Percentiles rank a stretch among this genome's conserved stretches.
Evolutionary conservation across 2,113 vertebrate species (phyloP).

Genomic region (Lamprotornis superbus): DNA sequence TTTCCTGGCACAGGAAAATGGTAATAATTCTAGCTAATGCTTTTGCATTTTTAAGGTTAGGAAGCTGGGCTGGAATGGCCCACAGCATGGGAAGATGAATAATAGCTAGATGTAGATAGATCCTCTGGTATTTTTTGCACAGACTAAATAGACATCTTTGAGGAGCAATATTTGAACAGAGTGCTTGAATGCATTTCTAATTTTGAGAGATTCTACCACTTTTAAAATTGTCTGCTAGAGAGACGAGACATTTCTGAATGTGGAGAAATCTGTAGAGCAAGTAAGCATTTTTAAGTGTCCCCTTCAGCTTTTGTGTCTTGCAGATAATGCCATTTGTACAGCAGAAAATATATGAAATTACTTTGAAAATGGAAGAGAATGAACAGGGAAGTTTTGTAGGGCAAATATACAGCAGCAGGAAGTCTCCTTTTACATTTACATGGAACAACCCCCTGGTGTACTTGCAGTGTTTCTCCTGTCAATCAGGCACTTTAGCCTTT

Average conservation of each 20-base stretch:
- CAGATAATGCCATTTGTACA: not conserved
- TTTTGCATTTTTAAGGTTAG: not conserved
- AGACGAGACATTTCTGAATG: not conserved
- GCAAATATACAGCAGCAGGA: not conserved
- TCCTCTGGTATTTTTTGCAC: not conserved
- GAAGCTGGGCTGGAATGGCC: not conserved
- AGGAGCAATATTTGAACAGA: not conserved
- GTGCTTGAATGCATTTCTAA: not conserved
- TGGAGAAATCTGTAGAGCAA: not conserved
- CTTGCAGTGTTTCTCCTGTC: not conserved
- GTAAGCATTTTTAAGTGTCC: not conserved
- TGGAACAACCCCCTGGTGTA: not conserved
- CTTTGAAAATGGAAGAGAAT: not conserved
- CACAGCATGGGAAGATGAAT: not conserved
- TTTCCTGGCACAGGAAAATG: not conserved
- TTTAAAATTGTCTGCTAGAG: not conserved
- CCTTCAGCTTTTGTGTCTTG: not conserved
- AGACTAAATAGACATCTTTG: not conserved
- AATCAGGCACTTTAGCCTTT: not conserved
- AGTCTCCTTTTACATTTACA: not conserved
- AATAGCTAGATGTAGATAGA: not conserved
- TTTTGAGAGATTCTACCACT: not conserved
- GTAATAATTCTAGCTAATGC: not conserved
- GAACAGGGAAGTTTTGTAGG: not conserved
- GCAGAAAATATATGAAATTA: not conserved